Percentiles rank a stretch among this genome's conserved stretches.
phyloP scores from a whole-genome alignment of 2,888 invertebrate species.

The Philhelius pedissequus region DNA sequence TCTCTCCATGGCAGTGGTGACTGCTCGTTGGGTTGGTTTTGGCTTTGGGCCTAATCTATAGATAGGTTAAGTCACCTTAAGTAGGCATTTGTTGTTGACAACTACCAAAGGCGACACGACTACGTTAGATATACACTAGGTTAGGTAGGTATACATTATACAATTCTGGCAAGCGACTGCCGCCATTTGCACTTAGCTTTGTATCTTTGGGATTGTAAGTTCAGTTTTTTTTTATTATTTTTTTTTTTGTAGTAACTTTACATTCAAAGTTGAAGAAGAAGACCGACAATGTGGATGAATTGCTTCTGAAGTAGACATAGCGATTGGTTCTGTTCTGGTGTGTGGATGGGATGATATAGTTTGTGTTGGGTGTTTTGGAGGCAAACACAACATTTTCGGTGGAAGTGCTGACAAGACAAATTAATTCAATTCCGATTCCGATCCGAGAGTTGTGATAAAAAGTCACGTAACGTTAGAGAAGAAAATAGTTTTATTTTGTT shows the following conservation, averaged over 20 bases:
- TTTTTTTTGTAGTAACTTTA: not conserved
- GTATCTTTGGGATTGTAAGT: constrained; percentile 15
- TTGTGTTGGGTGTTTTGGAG: constrained; percentile 1
- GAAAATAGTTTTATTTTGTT: not conserved
- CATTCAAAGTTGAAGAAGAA: constrained; percentile 38
- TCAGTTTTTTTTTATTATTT: not conserved
- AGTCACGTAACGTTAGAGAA: constrained; percentile 46
- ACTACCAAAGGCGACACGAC: constrained; percentile 53
- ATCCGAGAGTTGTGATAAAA: constrained; percentile 62
- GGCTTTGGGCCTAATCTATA: constrained; percentile 60
- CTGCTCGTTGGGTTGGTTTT: constrained; percentile 63
- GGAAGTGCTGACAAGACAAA: constrained; percentile 69
- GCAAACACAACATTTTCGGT: constrained; percentile 54
- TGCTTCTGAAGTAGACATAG: constrained; percentile 51
- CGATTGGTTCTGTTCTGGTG: constrained; percentile 6
- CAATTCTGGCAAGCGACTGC: constrained; percentile 36
- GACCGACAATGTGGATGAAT: constrained; percentile 54
- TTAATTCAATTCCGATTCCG: constrained; percentile 68
- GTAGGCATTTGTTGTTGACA: constrained; percentile 69
- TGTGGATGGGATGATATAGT: constrained; percentile 2
- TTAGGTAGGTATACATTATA: too few species aligned
- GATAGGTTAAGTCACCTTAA: constrained; percentile 68
- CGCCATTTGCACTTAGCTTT: constrained; percentile 61
- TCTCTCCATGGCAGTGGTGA: constrained; percentile 42
- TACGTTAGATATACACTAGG: not conserved